phyloP scores from a whole-genome alignment of 2,113 vertebrate genomes.

The Aramus guarauna region DNA sequence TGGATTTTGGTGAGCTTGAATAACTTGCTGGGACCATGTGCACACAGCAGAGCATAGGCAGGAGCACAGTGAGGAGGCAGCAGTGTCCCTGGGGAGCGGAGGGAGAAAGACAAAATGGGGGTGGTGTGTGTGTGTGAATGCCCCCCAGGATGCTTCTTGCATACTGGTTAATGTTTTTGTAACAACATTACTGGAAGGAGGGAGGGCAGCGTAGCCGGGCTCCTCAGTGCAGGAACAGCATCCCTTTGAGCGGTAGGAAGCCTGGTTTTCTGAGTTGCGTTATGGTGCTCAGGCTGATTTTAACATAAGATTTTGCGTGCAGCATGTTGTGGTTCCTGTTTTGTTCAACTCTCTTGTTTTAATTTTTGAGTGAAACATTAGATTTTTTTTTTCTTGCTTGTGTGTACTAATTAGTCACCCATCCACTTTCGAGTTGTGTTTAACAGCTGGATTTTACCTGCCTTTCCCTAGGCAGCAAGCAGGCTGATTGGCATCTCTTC shows the following conservation, averaged over 20 bases:
- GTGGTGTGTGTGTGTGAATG: not conserved
- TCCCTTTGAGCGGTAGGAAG: not conserved
- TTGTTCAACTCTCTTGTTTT: not conserved
- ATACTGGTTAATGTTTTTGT: not conserved
- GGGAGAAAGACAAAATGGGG: not conserved
- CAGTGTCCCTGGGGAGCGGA: too few species aligned
- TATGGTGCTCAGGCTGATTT: not conserved
- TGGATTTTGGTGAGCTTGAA: not conserved
- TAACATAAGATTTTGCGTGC: not conserved
- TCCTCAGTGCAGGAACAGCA: not conserved
- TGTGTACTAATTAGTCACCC: not conserved
- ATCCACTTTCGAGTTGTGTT: not conserved
- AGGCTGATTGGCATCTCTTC: not conserved
- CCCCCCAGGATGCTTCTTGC: accelerated
- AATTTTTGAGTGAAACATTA: not conserved
- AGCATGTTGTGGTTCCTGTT: accelerated
- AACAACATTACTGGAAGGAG: not conserved
- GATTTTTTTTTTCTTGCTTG: not conserved
- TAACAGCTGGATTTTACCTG: not conserved
- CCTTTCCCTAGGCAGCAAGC: not conserved
- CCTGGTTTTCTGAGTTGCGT: not conserved
- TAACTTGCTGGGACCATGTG: not conserved
- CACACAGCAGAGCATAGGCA: not conserved
- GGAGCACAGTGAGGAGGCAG: not conserved
- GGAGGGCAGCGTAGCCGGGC: not conserved